These are phyloP conservation scores for Hydriomena furcata DNA, from an alignment of 2,888 invertebrate genomes.

Conservation along the genomic window DNA sequence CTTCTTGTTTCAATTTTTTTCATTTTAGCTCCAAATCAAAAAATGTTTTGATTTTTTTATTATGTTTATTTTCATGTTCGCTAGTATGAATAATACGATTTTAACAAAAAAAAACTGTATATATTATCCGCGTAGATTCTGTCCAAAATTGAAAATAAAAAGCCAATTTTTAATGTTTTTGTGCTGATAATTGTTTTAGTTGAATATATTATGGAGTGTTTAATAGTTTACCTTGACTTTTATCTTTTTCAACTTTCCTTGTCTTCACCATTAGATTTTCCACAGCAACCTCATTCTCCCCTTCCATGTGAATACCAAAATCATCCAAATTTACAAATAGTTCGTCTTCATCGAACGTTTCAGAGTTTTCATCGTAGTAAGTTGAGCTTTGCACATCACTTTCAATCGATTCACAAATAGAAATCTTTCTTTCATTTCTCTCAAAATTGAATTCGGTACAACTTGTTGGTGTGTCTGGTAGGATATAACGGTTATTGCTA, in stretches of 20 bases:
- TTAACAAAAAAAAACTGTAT: too few relatives aligned
- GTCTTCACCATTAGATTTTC: conserved; percentile 41
- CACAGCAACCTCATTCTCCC: conserved; percentile 48
- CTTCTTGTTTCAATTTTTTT: too few relatives aligned
- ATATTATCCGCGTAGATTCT: too few relatives aligned
- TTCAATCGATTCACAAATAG: conserved; percentile 72
- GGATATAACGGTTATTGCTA: conserved; percentile 59
- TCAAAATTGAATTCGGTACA: conserved; percentile 71
- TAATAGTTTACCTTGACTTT: conserved; percentile 57
- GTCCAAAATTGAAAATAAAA: too few relatives aligned
- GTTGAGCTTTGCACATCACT: conserved; percentile 72
- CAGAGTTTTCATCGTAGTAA: conserved; percentile 74
- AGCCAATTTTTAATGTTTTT: too few relatives aligned
- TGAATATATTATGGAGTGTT: too few relatives aligned
- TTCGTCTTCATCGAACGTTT: conserved; percentile 75
- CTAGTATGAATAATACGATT: too few relatives aligned
- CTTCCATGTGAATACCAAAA: conserved; percentile 68
- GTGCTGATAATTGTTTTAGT: too few relatives aligned
- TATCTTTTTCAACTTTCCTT: conserved; percentile 59
- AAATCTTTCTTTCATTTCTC: conserved; percentile 63
- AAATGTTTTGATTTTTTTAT: too few relatives aligned
- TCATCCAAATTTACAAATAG: conserved; percentile 75
- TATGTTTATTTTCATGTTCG: too few relatives aligned
- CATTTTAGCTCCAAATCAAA: too few relatives aligned
- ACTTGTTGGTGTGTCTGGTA: conserved; percentile 76